These are phyloP conservation scores for Felis chaus DNA, from an alignment of 2,113 vertebrate genomes.

Conservation along the genomic window DNA sequence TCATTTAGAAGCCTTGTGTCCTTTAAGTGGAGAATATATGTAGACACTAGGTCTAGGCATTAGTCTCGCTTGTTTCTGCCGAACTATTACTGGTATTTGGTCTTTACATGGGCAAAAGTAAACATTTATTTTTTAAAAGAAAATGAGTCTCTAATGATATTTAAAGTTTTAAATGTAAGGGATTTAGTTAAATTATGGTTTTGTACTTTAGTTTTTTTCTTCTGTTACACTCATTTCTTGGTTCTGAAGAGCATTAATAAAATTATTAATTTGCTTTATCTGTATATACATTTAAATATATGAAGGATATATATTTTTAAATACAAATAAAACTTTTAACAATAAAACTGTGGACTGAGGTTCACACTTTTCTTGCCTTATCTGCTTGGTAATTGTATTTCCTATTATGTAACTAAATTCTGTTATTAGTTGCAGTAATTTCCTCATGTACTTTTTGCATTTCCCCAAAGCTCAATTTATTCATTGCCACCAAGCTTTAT, in stretches of 20 bases:
- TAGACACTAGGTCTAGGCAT: background rate
- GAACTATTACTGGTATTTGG: background rate
- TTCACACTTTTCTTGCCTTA: background rate
- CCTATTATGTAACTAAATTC: background rate
- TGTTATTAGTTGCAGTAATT: background rate
- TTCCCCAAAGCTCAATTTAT: background rate
- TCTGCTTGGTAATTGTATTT: background rate
- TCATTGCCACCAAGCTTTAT: background rate
- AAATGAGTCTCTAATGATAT: background rate
- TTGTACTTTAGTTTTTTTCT: background rate
- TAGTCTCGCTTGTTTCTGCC: background rate
- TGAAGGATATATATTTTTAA: background rate
- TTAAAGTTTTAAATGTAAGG: background rate
- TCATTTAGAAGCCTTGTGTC: rapidly evolving
- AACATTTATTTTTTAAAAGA: background rate
- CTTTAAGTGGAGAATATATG: background rate
- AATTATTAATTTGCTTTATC: background rate
- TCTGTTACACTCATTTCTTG: background rate
- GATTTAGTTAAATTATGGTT: background rate
- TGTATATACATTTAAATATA: background rate
- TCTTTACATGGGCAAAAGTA: background rate
- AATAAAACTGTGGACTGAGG: background rate
- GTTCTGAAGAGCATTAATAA: background rate
- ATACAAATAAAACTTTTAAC: background rate
- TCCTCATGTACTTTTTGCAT: background rate